These are phyloP conservation scores for Dipodomys merriami DNA, from an alignment of 2,113 vertebrate genomes.

Conservation along the genomic window DNA sequence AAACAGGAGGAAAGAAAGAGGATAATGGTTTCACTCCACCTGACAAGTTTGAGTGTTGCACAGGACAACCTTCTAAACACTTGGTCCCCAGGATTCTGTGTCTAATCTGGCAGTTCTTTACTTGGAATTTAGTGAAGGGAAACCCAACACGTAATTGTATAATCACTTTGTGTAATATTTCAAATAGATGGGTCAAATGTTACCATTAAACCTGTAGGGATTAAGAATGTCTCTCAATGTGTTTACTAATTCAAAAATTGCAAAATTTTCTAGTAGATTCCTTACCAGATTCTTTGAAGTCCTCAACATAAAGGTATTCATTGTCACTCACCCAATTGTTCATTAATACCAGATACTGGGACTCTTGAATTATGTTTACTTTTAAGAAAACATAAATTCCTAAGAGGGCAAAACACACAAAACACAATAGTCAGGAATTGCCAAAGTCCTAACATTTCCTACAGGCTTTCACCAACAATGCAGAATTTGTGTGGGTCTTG, in stretches of 20 bases:
- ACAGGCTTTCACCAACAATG: conserved; percentile 64
- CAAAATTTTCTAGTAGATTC: conserved; percentile 17
- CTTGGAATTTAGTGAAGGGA: background rate
- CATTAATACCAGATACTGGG: conserved; percentile 54
- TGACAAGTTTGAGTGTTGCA: background rate
- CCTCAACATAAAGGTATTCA: conserved; percentile 33
- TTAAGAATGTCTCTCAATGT: conserved; percentile 45
- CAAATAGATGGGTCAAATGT: background rate
- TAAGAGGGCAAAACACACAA: conserved; percentile 79
- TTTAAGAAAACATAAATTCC: conserved; percentile 77
- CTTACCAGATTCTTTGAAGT: conserved; percentile 55
- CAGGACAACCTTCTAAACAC: background rate
- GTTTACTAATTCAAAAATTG: conserved; percentile 44
- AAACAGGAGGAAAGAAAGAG: background rate
- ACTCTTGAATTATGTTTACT: conserved; percentile 74
- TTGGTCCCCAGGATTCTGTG: background rate
- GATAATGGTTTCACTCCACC: background rate
- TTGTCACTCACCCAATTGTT: conserved; percentile 43
- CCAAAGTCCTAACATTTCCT: conserved; percentile 78
- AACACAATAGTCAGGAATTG: conserved; percentile 77
- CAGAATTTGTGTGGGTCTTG: conserved; percentile 68
- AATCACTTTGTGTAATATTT: conserved; percentile 31
- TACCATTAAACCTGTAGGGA: background rate
- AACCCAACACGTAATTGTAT: background rate
- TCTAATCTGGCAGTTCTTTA: background rate